Percentiles rank a stretch among this genome's conserved stretches.
These are phyloP conservation scores for Marronus borbonicus DNA, from an alignment of 2,888 invertebrate genomes.

Conservation along the genomic window DNA sequence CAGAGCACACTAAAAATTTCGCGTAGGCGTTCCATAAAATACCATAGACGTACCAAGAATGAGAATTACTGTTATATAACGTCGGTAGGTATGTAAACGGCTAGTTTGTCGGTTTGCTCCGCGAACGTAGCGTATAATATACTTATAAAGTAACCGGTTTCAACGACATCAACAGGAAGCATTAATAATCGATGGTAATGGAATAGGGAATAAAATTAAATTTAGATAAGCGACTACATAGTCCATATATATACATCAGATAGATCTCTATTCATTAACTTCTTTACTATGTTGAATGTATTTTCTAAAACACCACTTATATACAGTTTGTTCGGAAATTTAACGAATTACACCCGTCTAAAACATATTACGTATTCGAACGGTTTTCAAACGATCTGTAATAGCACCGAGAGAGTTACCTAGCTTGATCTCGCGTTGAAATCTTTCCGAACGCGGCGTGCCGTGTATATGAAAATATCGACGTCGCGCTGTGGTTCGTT, in stretches of 20 bases:
- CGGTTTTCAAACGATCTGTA: too few relatives aligned
- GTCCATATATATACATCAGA: too few relatives aligned
- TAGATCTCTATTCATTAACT: neutral
- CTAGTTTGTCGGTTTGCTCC: too few relatives aligned
- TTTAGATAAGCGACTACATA: too few relatives aligned
- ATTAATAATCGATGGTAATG: slow-evolving; percentile 22
- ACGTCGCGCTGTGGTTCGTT: neutral
- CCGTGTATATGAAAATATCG: neutral
- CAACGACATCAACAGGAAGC: slow-evolving; percentile 20
- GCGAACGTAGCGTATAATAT: neutral
- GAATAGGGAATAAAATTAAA: too few relatives aligned
- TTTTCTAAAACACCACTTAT: too few relatives aligned
- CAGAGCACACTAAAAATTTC: too few relatives aligned
- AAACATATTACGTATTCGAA: too few relatives aligned
- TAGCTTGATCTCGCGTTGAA: slow-evolving; percentile 47
- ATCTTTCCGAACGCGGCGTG: slow-evolving; percentile 21
- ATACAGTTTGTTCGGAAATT: too few relatives aligned
- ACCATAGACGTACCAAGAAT: slow-evolving; percentile 1
- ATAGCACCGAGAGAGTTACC: slow-evolving; percentile 17
- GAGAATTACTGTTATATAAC: slow-evolving; percentile 23
- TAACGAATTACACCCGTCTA: too few relatives aligned
- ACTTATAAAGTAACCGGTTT: slow-evolving; percentile 16
- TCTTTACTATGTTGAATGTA: too few relatives aligned
- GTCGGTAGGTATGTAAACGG: too few relatives aligned
- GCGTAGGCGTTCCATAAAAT: slow-evolving; percentile 1